Base-by-base conservation (phyloP, 2,888 invertebrate genomes). In the Scaptomyza cyrtandrae region DNA sequence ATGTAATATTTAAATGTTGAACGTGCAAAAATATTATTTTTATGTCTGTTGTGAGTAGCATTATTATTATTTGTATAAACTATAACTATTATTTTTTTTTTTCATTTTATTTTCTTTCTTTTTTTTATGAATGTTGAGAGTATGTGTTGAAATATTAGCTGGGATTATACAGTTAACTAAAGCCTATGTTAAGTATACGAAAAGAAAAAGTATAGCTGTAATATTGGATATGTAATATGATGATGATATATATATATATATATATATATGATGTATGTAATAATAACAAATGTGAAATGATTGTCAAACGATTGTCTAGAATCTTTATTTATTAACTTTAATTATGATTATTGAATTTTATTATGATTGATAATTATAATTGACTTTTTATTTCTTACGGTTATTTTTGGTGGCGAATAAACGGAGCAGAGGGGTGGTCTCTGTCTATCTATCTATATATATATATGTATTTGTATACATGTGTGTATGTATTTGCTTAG, bases 201-300 rank as follows among this genome's bases (percentile, higher is more conserved):
- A 56, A 45, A 41, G 46, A 54, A 16, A 5, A 49, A 55, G 44
- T 31, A 13, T 58, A 62, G 61, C 66, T 73, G 60, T 77, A 75
- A 76, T 59, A 71, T 39, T 39, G 31, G 59, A 65, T 66, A 65
- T 71, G 56, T 76, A 71, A 68, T 71, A 35, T 35, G 35, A 13
- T 35, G 35, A 35, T 63, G 35, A 27, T 41, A 24, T 13, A 53
- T 55, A 63, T 73, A 44, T 48, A 39, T 56, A 58, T 54, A 59
- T 46, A 35, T 48, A 39, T 24, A 11, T 55, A 14, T 45, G 24
- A 60, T 73, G 48, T 48, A 39, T 56, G 54, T 66, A 68, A 61
- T 72, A 73, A 77, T 68, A 78, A 78, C 68, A 73, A 75, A 78
- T 75, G 75, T 75, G 78, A 75, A 77, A 64, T 73, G 59, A 78